Conservation (phyloP, 23 tunicate species). For the Aplidium turbinatum region DNA sequence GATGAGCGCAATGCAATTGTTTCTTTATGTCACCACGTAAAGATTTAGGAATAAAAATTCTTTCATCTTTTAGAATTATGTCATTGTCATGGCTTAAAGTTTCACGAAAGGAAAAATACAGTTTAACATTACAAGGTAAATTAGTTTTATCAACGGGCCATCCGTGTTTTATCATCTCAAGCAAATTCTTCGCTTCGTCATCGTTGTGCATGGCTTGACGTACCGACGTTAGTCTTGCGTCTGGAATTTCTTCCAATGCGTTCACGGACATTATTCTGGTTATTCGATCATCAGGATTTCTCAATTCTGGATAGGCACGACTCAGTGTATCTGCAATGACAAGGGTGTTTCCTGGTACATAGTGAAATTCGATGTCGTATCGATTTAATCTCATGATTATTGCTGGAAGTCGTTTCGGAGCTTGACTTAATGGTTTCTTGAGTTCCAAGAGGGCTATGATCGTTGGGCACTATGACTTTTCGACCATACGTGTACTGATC, state of each 20-base stretch:
- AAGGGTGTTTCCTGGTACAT: not conserved
- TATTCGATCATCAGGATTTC: not conserved
- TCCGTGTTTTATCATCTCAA: slow-evolving; percentile 5
- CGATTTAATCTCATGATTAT: slow-evolving; percentile 27
- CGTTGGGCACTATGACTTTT: slow-evolving; percentile 1
- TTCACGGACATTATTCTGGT: not conserved
- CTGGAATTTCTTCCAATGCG: slow-evolving; percentile 26
- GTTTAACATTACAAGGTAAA: not conserved
- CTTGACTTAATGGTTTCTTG: slow-evolving; percentile 10
- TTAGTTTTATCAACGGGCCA: slow-evolving; percentile 5
- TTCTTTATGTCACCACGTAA: slow-evolving; percentile 6
- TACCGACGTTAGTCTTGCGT: slow-evolving; percentile 2
- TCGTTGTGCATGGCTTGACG: slow-evolving; percentile 8
- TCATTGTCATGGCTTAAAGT: slow-evolving; percentile 2
- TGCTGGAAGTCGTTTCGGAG: slow-evolving; percentile 12
- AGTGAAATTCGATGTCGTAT: slow-evolving; percentile 13
- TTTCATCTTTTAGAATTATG: slow-evolving; percentile 22
- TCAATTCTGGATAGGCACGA: not conserved
- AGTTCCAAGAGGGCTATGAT: slow-evolving; percentile 19
- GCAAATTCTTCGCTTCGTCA: not conserved
- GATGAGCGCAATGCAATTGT: slow-evolving; percentile 15
- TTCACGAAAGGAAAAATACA: slow-evolving; percentile 12
- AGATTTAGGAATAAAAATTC: slow-evolving; percentile 22
- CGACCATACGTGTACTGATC: slow-evolving; percentile 25
- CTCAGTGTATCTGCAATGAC: slow-evolving; percentile 31